phyloP scores from a whole-genome alignment of 2,888 invertebrate species.

The Agonopterix heracliana region DNA sequence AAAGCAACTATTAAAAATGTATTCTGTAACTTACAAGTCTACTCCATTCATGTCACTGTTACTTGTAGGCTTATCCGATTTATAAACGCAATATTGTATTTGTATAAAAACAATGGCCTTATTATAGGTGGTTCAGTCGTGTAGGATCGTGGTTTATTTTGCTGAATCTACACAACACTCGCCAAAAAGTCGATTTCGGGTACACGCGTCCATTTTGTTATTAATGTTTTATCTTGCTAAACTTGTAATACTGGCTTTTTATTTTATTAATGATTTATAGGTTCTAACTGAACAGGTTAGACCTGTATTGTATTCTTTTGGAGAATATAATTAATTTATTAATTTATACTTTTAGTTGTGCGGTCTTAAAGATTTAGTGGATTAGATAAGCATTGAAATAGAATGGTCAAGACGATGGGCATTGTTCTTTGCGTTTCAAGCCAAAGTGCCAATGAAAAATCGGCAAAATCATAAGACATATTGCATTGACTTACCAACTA shows the following conservation, averaged over 20 bases:
- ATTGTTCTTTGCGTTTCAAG: too few relatives aligned
- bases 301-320: background rate
- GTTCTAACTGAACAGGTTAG: too few relatives aligned
- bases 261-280: background rate
- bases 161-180: conserved; percentile 19
- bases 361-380: too few relatives aligned
- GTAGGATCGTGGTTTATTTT: conserved; percentile 46
- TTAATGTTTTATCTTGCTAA: conserved; percentile 10
- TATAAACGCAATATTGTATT: conserved; percentile 76
- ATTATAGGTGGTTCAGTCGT: conserved; percentile 68
- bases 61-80: conserved; percentile 68
- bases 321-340: background rate
- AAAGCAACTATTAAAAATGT: too few relatives aligned
- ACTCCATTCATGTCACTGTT: conserved; percentile 39
- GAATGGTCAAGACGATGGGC: too few relatives aligned
- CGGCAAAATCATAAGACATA: too few relatives aligned
- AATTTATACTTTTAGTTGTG: too few relatives aligned
- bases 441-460: too few relatives aligned
- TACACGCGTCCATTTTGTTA: conserved; percentile 26
- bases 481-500: too few relatives aligned
- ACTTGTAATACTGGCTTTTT: background rate
- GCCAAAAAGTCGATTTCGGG: conserved; percentile 43
- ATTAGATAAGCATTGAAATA: too few relatives aligned
- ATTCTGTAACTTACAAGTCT: background rate
- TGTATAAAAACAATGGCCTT: conserved; percentile 75